These are phyloP conservation scores for Philaethria dido DNA, from an alignment of 2,888 invertebrate genomes.

Conservation along the genomic window DNA sequence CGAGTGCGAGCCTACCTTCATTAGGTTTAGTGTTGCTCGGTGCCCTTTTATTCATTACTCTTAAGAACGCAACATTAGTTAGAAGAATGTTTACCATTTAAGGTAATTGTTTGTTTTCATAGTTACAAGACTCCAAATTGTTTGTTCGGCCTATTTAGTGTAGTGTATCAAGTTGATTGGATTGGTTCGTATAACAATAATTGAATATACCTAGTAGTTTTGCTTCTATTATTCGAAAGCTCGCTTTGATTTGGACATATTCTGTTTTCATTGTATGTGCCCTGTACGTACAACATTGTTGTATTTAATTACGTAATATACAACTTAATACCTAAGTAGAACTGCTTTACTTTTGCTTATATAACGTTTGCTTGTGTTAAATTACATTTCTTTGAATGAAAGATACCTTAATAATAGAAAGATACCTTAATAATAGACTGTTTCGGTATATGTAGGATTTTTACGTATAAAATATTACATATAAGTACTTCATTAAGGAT, in stretches of 20 bases:
- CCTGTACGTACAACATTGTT: neutral
- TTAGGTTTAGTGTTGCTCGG: slow-evolving; percentile 64
- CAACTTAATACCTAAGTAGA: too few species aligned
- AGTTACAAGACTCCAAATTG: slow-evolving; percentile 42
- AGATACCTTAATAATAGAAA: too few species aligned
- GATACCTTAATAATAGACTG: too few species aligned
- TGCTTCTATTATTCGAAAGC: slow-evolving; percentile 21
- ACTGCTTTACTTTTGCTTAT: neutral
- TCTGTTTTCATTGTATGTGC: neutral
- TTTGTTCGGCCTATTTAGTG: slow-evolving; percentile 36
- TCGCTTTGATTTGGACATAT: slow-evolving; percentile 15
- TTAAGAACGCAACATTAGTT: slow-evolving; percentile 64
- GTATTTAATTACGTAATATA: neutral
- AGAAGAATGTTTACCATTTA: slow-evolving; percentile 65
- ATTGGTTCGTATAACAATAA: slow-evolving; percentile 36
- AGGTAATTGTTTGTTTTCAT: slow-evolving; percentile 62
- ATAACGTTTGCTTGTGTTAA: too few species aligned
- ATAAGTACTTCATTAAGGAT: too few species aligned
- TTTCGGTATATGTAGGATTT: too few species aligned
- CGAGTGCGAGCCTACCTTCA: slow-evolving; percentile 62
- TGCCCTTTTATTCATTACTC: slow-evolving; percentile 71
- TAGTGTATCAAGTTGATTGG: slow-evolving; percentile 42
- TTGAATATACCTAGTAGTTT: slow-evolving; percentile 30
- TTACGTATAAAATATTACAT: too few species aligned
- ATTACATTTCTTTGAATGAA: too few species aligned